A percentile compares a stretch with the other conserved stretches of the same genome.
These are phyloP conservation scores for Menura novaehollandiae DNA, from an alignment of 2,113 vertebrate species.

Conservation along the genomic window DNA sequence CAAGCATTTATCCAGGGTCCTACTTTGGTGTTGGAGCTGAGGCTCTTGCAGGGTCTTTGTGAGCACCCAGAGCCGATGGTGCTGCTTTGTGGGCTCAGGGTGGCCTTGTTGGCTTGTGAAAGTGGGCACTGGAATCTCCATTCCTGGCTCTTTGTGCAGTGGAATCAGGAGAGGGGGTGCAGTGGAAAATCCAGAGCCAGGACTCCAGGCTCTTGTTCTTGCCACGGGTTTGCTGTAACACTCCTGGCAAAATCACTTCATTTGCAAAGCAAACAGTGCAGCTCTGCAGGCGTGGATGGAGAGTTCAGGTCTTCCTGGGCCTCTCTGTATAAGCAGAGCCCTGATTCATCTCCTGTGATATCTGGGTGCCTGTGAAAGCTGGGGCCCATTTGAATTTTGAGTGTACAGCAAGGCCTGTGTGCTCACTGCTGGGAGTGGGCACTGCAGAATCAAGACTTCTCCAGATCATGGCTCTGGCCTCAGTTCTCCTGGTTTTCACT, in stretches of 20 bases:
- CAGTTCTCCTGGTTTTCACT: not conserved
- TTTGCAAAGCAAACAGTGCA: not conserved
- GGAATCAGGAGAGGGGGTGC: not conserved
- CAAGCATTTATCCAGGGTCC: not conserved
- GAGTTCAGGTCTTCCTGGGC: not conserved
- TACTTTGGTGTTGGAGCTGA: fast-evolving
- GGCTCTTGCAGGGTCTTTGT: not conserved
- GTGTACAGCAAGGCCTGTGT: not conserved
- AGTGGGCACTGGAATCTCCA: not conserved
- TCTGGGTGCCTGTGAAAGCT: not conserved
- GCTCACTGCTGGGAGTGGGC: not conserved
- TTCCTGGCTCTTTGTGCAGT: not conserved
- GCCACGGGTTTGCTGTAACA: not conserved
- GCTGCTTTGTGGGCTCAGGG: not conserved
- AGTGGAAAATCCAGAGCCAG: not conserved
- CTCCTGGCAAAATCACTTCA: not conserved
- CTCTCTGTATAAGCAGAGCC: not conserved
- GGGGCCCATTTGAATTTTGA: not conserved
- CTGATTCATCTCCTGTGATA: not conserved
- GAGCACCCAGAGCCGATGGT: not conserved
- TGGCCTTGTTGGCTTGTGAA: not conserved
- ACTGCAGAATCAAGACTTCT: not conserved
- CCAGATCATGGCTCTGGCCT: not conserved
- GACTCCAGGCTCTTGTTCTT: not conserved
- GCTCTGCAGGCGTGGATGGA: not conserved